Evolutionary conservation across 2,888 invertebrate genomes (phyloP), one percentile per base, ranked within the genome.

Genomic region (Cyclophora albipunctata): DNA sequence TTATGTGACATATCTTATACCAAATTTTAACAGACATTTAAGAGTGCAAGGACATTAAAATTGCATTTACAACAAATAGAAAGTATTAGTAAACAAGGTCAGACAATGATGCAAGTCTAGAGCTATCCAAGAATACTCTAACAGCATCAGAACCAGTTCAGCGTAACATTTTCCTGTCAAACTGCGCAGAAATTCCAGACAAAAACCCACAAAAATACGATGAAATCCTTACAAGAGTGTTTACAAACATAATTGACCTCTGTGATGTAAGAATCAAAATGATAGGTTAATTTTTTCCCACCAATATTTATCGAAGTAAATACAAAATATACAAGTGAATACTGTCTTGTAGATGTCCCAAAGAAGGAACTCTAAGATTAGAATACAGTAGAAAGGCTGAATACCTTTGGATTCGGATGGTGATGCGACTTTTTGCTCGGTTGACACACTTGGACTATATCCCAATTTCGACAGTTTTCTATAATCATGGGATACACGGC

Each of bases 231-330:
- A 61, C 63, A 67, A 66, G 74, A 71, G 66, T 88, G 87, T 88
- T 88, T 80, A 86, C 86, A 79, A 87, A 88, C 87, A 88, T 60
- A 66, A 72, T 62, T 84, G 85, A 85, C 87, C 86, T 84, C 86
- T 71, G 63, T 84, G 83, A 86, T 85, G 84, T 84, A 85, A 85
- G 78, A 78, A 71, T 65, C 60, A 63, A 59, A 67, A 66, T 62
- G 65, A 75, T 84, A 87, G 87, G 86, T 86, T 87, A 87, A 71
- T 65, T 69, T 67, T 83, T 86, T 86, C 86, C 87, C 87, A 81
- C 87, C 87, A 84, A 85, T 84, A 83, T 65, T 61, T 64, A 60
- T 53, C 47, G 59, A 42, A 43, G 51, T 40, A 42, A 50, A 45
- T 48, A 34, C n/a, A 46, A 49, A 47, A 33, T 51, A 48, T 48